Evolutionary conservation across 1,140 invertebrate genomes (phyloP).

Genomic region (Orussus abietinus): DNA sequence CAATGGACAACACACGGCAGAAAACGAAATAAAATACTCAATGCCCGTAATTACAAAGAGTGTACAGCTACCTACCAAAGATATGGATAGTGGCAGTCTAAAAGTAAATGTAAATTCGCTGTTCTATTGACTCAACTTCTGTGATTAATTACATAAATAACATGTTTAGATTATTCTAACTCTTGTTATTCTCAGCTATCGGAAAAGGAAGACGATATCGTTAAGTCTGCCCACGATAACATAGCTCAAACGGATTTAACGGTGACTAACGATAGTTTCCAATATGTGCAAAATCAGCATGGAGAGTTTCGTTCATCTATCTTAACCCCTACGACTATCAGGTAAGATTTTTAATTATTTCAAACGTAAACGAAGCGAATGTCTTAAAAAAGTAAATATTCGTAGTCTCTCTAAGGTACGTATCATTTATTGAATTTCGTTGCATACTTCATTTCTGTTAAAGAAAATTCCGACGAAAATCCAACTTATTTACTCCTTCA

Average conservation of each 20-base stretch:
- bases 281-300: conserved; percentile 45
- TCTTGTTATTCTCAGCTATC: conserved; percentile 25
- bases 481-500: conserved; percentile 91
- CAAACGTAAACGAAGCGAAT: no score
- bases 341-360: no score
- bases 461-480: conserved; percentile 84
- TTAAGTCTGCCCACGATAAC: conserved; percentile 39
- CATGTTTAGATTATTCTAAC: no score
- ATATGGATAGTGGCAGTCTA: conserved; percentile 39
- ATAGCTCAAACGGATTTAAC: conserved; percentile 34
- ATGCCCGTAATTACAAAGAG: conserved; percentile 40
- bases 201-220: conserved; percentile 44
- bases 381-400: conserved; percentile 11
- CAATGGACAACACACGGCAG: conserved; percentile 38
- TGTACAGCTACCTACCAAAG: conserved; percentile 40
- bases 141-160: neutral
- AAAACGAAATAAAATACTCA: conserved; percentile 43
- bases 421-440: neutral
- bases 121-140: neutral
- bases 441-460: conserved; percentile 20
- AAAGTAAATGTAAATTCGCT: conserved; percentile 33
- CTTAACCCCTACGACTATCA: conserved; percentile 46
- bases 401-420: neutral
- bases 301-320: conserved; percentile 43
- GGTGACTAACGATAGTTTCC: conserved; percentile 41